phyloP scores from a whole-genome alignment of 2,113 vertebrate species.

The Pithys albifrons region DNA sequence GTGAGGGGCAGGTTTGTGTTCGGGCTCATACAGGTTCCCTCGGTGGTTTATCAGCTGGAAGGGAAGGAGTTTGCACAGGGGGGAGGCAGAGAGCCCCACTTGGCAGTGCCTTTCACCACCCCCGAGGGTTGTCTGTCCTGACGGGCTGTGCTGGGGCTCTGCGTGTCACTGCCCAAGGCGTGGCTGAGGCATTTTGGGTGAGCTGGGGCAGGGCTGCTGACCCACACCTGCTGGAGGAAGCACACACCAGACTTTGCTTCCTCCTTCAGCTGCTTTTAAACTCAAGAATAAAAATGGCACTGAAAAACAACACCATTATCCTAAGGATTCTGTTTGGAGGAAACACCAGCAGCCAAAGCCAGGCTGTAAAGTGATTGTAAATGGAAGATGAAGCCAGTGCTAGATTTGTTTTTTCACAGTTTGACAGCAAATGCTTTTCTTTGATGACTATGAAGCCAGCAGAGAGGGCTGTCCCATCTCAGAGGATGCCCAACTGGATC shows the following conservation, averaged over 20 bases:
- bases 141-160: accelerated
- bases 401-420: neutral
- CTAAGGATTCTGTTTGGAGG: accelerated
- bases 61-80: accelerated
- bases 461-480: neutral
- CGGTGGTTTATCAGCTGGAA: neutral
- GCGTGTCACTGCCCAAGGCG: accelerated
- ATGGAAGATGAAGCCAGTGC: neutral
- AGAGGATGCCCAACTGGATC: neutral
- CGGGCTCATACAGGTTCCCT: neutral
- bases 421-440: neutral
- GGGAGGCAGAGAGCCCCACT: accelerated
- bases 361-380: neutral
- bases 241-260: neutral
- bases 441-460: neutral
- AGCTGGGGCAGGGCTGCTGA: neutral
- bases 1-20: accelerated
- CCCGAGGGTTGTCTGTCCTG: neutral
- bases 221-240: accelerated
- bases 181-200: accelerated
- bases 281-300: neutral
- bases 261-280: neutral
- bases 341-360: neutral
- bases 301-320: neutral
- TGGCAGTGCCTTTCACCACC: neutral